Conservation (phyloP, 2,888 invertebrate genomes). For the Agonopterix heracliana region DNA sequence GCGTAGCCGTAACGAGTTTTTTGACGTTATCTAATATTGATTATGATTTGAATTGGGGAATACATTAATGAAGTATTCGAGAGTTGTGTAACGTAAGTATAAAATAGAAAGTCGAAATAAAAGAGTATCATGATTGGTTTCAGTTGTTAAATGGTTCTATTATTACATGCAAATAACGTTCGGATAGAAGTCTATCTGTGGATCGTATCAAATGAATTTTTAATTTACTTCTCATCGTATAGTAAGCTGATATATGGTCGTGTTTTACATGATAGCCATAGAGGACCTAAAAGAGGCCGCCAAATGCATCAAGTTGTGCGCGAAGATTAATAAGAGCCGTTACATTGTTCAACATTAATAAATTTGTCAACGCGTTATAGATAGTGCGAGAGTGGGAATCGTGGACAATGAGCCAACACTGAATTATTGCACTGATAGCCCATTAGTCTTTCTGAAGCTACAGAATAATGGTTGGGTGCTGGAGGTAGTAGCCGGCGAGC, state of each 20-base stretch:
- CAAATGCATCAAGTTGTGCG: conserved; percentile 50
- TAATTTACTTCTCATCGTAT: neutral
- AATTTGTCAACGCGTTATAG: conserved; percentile 70
- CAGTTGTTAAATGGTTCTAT: conserved; percentile 29
- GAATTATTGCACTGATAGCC: conserved; percentile 63
- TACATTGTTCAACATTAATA: conserved; percentile 65
- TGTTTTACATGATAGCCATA: conserved; percentile 7
- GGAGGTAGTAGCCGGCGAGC: conserved; percentile 32
- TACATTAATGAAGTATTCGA: conserved; percentile 23
- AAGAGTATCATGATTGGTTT: conserved; percentile 36
- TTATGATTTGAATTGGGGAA: conserved; percentile 36
- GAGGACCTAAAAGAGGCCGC: conserved; percentile 13
- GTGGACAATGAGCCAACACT: conserved; percentile 65
- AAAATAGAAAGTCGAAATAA: conserved; percentile 45
- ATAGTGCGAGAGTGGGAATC: conserved; percentile 64
- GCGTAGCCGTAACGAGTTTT: conserved; percentile 31
- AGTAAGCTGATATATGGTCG: conserved; percentile 4
- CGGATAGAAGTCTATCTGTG: too few relatives aligned
- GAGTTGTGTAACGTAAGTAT: conserved; percentile 31
- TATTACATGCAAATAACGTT: conserved; percentile 32
- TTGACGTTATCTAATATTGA: conserved; percentile 31
- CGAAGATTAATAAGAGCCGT: conserved; percentile 54
- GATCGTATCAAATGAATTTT: too few relatives aligned
- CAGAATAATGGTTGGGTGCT: conserved; percentile 53
- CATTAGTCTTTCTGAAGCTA: conserved; percentile 68